Percentiles rank a stretch among this genome's conserved stretches.
These are phyloP conservation scores for Diaperis boleti DNA, from an alignment of 2,888 invertebrate species.

Conservation along the genomic window DNA sequence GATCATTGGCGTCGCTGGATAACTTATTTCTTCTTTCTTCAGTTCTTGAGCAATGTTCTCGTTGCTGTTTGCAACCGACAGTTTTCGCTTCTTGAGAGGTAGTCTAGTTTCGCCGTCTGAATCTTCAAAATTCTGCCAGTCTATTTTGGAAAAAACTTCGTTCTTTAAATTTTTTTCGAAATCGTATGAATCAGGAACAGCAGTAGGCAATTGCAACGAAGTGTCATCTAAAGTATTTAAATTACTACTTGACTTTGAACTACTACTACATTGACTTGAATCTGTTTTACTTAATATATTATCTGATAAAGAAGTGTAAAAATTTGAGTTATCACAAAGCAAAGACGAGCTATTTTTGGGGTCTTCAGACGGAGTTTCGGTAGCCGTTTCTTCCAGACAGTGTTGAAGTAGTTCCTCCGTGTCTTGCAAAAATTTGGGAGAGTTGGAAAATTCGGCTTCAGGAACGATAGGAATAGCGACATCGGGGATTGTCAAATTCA, in stretches of 20 bases:
- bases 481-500: slow-evolving; percentile 28
- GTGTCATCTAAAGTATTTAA: slow-evolving; percentile 2
- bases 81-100: slow-evolving; percentile 60
- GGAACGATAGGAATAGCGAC: slow-evolving; percentile 10
- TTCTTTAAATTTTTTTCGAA: slow-evolving; percentile 49
- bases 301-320: slow-evolving; percentile 37
- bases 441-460: slow-evolving; percentile 42
- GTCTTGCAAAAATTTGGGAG: slow-evolving; percentile 31
- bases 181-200: slow-evolving; percentile 51
- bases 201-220: slow-evolving; percentile 45
- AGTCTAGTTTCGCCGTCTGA: slow-evolving; percentile 54
- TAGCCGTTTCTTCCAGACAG: slow-evolving; percentile 27
- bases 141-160: slow-evolving; percentile 44
- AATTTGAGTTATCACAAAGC: slow-evolving; percentile 42
- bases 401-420: slow-evolving; percentile 24
- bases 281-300: slow-evolving; percentile 11
- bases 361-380: neutral
- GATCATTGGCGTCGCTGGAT: slow-evolving; percentile 63
- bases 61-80: slow-evolving; percentile 48
- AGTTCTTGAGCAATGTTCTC: slow-evolving; percentile 41
- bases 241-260: slow-evolving; percentile 10
- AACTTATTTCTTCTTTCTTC: slow-evolving; percentile 56
- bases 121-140: slow-evolving; percentile 44
- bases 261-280: slow-evolving; percentile 11
- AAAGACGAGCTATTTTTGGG: slow-evolving; percentile 11